Conservation (phyloP, 2,888 invertebrate genomes). For the Drosophila peninsularis region DNA sequence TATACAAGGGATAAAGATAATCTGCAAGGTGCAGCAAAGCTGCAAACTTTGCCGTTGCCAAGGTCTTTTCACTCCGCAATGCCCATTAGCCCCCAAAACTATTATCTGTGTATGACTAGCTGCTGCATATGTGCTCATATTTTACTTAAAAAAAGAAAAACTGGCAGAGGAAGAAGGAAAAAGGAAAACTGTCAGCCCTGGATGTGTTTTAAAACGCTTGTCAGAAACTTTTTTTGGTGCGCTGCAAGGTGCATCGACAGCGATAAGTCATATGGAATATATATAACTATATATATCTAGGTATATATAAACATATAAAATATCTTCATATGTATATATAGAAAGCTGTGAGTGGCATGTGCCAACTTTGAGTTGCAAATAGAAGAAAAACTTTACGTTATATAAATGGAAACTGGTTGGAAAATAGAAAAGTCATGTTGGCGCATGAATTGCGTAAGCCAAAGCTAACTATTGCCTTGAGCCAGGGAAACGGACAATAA, state of each 20-base stretch:
- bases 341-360: constrained; percentile 30
- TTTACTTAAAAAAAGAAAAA: constrained; percentile 33
- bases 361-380: constrained; percentile 28
- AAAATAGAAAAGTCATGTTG: constrained; percentile 72
- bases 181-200: constrained; percentile 46
- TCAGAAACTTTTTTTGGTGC: constrained; percentile 63
- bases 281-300: background rate
- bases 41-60: constrained; percentile 51
- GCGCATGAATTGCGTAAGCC: constrained; percentile 9
- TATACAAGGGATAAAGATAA: constrained; percentile 53
- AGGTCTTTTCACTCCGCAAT: constrained; percentile 9
- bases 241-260: constrained; percentile 51
- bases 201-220: constrained; percentile 65
- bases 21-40: constrained; percentile 50
- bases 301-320: background rate
- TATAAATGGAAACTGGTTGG: constrained; percentile 27
- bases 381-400: constrained; percentile 10
- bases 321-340: background rate
- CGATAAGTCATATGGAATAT: constrained; percentile 47
- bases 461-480: constrained; percentile 22
- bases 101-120: constrained; percentile 18
- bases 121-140: constrained; percentile 42
- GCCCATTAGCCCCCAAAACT: background rate
- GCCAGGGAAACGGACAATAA: constrained; percentile 38
- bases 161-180: constrained; percentile 11